phyloP scores from a whole-genome alignment of 2,113 vertebrate species.

The Myodes glareolus region DNA sequence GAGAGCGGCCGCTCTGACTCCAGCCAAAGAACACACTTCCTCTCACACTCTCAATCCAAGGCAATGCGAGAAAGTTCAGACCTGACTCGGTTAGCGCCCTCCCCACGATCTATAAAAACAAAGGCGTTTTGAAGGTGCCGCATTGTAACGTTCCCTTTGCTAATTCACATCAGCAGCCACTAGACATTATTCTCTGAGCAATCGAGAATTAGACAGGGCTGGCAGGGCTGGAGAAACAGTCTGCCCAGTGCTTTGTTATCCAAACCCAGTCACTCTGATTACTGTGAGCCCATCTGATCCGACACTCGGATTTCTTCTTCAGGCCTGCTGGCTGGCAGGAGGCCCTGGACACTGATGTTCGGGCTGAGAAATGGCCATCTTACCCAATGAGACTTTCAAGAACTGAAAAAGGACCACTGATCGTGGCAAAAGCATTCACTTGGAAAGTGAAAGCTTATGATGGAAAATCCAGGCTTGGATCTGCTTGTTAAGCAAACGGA shows the following conservation, averaged over 20 bases:
- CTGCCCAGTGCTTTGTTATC: slow-evolving; percentile 44
- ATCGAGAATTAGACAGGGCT: slow-evolving; percentile 62
- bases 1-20: slow-evolving; percentile 62
- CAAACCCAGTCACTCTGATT: slow-evolving; percentile 67
- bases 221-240: slow-evolving; percentile 1
- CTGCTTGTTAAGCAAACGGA: not conserved
- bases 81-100: not conserved
- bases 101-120: not conserved
- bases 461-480: not conserved
- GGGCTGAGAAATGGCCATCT: not conserved
- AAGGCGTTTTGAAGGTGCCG: not conserved
- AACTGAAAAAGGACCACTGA: not conserved
- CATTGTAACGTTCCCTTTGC: not conserved
- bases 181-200: not conserved
- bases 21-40: slow-evolving; percentile 74
- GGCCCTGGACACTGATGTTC: slow-evolving; percentile 37
- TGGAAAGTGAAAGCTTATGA: slow-evolving; percentile 19
- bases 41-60: slow-evolving; percentile 50
- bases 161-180: not conserved
- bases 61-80: slow-evolving; percentile 72
- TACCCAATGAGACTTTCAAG: not conserved
- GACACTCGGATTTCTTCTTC: slow-evolving; percentile 69
- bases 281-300: slow-evolving; percentile 73
- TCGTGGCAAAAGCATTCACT: not conserved
- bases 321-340: slow-evolving; percentile 63